Evolutionary conservation across 2,888 invertebrate genomes (phyloP).

Genomic region (Troides aeacus): DNA sequence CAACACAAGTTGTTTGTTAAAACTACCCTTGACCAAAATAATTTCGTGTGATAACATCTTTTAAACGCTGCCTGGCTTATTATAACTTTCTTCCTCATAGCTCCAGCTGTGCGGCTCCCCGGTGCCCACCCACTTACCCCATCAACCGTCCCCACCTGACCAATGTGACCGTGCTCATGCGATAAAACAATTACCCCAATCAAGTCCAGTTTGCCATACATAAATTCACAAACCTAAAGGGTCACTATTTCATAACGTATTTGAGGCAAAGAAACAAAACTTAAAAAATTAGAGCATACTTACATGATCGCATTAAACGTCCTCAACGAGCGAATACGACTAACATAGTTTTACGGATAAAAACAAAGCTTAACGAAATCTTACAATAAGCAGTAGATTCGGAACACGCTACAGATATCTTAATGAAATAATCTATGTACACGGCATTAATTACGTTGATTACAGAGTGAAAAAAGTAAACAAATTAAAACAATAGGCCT

Average conservation of each 20-base stretch:
- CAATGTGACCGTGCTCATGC: constrained; percentile 67
- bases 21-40: constrained; percentile 74
- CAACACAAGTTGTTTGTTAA: constrained; percentile 59
- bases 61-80: constrained; percentile 63
- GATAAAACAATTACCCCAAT: constrained; percentile 78
- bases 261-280: constrained; percentile 25
- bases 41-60: constrained; percentile 70
- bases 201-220: constrained; percentile 59
- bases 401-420: constrained; percentile 23
- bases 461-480: constrained; percentile 40
- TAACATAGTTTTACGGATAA: constrained; percentile 11
- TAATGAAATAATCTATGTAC: constrained; percentile 28
- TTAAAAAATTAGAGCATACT: constrained; percentile 27
- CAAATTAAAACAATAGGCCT: constrained; percentile 48
- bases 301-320: constrained; percentile 23
- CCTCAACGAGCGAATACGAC: constrained; percentile 17
- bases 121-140: constrained; percentile 36
- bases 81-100: constrained; percentile 64
- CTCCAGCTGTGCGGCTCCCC: constrained; percentile 57
- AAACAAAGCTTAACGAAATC: constrained; percentile 16
- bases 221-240: constrained; percentile 52
- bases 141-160: constrained; percentile 43
- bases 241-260: constrained; percentile 32
- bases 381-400: constrained; percentile 15
- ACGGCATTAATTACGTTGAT: constrained; percentile 33